A percentile compares a stretch with the other conserved stretches of the same genome.
phyloP scores from a whole-genome alignment of 2,797 vertebrate genomes.

The Poeciliopsis turneri region DNA sequence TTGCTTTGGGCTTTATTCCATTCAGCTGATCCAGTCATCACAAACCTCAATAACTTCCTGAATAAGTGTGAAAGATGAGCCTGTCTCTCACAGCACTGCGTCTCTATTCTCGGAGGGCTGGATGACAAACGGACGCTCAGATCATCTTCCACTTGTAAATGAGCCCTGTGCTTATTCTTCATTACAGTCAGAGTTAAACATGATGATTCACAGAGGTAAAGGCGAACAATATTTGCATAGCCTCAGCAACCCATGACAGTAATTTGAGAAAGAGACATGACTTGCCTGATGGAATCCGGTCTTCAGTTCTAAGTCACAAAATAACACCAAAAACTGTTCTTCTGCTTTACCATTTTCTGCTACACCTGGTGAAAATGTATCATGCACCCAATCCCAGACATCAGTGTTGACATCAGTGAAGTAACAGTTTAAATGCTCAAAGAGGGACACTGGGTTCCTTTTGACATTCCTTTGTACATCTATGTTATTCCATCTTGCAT shows the following conservation, averaged over 20 bases:
- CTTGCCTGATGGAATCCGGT: neutral
- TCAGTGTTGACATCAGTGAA: neutral
- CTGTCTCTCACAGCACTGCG: neutral
- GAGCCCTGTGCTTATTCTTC: neutral
- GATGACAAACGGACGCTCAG: neutral
- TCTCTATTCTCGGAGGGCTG: neutral
- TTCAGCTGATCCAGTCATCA: neutral
- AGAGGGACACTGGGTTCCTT: neutral
- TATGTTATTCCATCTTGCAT: neutral
- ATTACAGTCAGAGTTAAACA: neutral
- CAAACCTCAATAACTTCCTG: neutral
- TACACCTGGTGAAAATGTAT: neutral
- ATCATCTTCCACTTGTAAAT: conserved; percentile 1
- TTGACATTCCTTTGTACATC: no score
- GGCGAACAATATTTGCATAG: neutral
- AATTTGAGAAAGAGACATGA: neutral
- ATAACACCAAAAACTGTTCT: neutral
- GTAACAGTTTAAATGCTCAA: neutral
- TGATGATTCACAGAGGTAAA: neutral
- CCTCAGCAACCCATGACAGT: neutral
- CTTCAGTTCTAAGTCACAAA: neutral
- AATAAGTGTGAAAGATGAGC: neutral
- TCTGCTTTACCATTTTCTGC: neutral
- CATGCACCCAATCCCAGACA: neutral
- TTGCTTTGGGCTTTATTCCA: neutral